Conservation (phyloP, 2,113 vertebrate genomes). For the Procavia capensis region DNA sequence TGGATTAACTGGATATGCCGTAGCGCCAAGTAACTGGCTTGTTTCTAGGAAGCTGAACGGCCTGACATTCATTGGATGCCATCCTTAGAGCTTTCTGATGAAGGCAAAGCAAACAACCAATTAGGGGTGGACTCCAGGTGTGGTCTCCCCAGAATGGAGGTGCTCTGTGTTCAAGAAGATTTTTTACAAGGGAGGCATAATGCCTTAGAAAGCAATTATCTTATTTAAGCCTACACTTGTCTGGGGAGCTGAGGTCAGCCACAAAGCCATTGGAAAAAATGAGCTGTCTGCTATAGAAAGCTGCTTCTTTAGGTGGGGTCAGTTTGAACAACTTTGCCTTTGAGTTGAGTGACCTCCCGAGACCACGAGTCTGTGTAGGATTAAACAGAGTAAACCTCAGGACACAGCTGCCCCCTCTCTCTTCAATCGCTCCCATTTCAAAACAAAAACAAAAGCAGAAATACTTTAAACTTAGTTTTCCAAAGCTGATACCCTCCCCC, state of each 20-base stretch:
- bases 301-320: constrained; percentile 26
- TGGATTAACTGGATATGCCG: constrained; percentile 83
- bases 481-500: neutral
- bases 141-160: constrained; percentile 85
- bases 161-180: constrained; percentile 75
- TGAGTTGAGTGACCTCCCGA: constrained; percentile 60
- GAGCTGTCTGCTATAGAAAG: constrained; percentile 52
- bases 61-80: constrained; percentile 57
- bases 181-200: constrained; percentile 75
- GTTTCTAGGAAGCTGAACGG: constrained; percentile 79
- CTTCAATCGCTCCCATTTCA: constrained; percentile 40
- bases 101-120: neutral
- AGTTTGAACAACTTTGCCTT: constrained; percentile 68
- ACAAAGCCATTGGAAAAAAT: constrained; percentile 78
- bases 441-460: constrained; percentile 76
- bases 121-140: constrained; percentile 85
- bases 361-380: constrained; percentile 41
- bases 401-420: neutral
- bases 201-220: constrained; percentile 67
- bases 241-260: constrained; percentile 79
- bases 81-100: constrained; percentile 4
- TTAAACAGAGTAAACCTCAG: constrained; percentile 61
- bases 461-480: constrained; percentile 26
- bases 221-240: constrained; percentile 78
- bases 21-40: constrained; percentile 70